Evolutionary conservation across 2,888 invertebrate species (phyloP).

Genomic region (Plagiodera versicolora): DNA sequence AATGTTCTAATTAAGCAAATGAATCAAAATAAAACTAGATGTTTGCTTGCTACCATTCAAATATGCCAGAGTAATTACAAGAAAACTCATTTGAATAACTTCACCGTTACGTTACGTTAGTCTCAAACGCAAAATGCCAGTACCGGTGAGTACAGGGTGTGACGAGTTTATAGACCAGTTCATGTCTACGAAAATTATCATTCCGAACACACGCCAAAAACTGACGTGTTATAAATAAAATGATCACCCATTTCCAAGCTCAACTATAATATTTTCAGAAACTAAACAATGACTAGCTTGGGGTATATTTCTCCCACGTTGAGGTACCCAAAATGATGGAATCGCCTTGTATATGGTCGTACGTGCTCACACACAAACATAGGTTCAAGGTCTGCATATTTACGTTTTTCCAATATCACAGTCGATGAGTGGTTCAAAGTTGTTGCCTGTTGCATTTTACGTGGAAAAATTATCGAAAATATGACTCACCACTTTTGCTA

Average conservation of each 20-base stretch:
- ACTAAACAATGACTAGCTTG: too few species aligned
- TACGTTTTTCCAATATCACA: slow-evolving; percentile 1
- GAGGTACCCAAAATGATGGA: too few species aligned
- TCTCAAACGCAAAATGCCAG: too few species aligned
- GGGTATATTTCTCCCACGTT: too few species aligned
- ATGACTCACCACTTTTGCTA: neutral
- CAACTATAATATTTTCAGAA: too few species aligned
- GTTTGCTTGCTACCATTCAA: neutral
- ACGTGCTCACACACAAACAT: neutral
- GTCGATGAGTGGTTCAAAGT: neutral
- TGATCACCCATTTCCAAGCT: too few species aligned
- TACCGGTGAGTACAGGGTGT: neutral
- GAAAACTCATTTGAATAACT: neutral
- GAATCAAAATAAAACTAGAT: neutral
- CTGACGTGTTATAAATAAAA: too few species aligned
- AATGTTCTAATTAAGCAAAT: neutral
- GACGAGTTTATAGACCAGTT: neutral
- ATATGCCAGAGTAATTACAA: neutral
- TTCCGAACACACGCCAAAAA: too few species aligned
- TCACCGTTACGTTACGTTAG: neutral
- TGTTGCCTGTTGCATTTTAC: neutral
- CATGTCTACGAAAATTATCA: too few species aligned
- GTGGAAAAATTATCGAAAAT: neutral
- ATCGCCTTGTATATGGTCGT: neutral
- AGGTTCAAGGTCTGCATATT: slow-evolving; percentile 20